phyloP scores from a whole-genome alignment of 2,113 vertebrate species.

The Apteryx mantelli region DNA sequence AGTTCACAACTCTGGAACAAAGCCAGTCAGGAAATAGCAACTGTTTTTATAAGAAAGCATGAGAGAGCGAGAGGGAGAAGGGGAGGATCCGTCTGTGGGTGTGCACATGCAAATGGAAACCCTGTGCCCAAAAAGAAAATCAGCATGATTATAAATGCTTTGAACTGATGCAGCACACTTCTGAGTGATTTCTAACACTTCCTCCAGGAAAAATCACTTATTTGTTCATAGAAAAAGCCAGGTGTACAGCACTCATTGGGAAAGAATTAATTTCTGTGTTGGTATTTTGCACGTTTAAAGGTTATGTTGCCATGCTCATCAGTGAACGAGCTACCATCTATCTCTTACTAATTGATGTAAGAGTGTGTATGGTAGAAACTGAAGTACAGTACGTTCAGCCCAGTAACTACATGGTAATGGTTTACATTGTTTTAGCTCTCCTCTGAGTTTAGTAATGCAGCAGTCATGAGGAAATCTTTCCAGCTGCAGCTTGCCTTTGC shows the following conservation, averaged over 20 bases:
- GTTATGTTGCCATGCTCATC: background rate
- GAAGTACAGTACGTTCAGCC: background rate
- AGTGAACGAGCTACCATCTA: background rate
- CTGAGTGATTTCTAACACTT: background rate
- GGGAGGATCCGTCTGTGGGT: background rate
- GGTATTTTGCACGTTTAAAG: background rate
- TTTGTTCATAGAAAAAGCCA: background rate
- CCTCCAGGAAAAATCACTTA: background rate
- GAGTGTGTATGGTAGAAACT: background rate
- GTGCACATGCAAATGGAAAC: background rate
- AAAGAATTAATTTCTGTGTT: background rate
- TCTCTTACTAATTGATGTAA: background rate
- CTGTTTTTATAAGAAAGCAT: background rate
- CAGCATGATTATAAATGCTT: background rate
- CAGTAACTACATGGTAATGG: background rate
- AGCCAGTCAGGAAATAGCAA: constrained; percentile 41
- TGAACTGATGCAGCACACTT: background rate
- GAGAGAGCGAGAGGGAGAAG: background rate
- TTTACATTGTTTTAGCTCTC: background rate
- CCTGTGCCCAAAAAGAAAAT: background rate
- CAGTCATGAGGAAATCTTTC: constrained; percentile 64
- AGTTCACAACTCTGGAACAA: constrained; percentile 26
- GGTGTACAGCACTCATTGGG: background rate
- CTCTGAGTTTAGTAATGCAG: constrained; percentile 12
- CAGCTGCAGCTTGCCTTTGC: constrained; percentile 29